A percentile compares a stretch with the other conserved stretches of the same genome.
Evolutionary conservation across 2,797 vertebrate species (phyloP).

Genomic region (Eulemur mongoz): DNA sequence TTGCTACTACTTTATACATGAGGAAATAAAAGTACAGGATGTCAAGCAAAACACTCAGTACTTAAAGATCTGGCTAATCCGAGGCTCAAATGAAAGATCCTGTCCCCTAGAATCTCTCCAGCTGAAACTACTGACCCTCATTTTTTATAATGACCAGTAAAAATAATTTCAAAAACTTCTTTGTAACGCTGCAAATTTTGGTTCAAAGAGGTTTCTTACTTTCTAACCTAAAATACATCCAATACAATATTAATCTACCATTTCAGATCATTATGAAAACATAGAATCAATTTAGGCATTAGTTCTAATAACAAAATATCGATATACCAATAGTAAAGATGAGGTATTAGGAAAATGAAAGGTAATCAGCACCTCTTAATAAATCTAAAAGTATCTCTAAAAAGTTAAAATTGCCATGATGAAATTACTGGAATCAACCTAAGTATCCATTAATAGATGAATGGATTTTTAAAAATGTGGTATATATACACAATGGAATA

Average conservation of each 20-base stretch:
- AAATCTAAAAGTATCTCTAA: no score
- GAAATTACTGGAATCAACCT: no score
- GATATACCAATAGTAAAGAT: not conserved
- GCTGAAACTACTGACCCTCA: not conserved
- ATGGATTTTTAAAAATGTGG: no score
- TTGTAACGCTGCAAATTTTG: not conserved
- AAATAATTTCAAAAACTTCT: not conserved
- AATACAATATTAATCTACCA: not conserved
- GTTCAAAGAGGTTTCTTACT: slow-evolving; percentile 24
- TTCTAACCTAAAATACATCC: not conserved
- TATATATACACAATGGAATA: no score
- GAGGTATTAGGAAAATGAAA: not conserved
- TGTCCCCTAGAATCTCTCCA: not conserved
- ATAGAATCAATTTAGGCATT: not conserved
- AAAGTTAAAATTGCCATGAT: no score
- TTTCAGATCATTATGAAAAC: not conserved
- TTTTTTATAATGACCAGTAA: not conserved
- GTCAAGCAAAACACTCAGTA: not conserved
- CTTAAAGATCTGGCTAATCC: not conserved
- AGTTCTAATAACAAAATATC: not conserved
- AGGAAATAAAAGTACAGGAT: not conserved
- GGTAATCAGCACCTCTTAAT: not conserved
- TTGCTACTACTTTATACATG: not conserved
- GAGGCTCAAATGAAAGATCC: not conserved
- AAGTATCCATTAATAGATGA: no score